Evolutionary conservation across 2,113 vertebrate genomes (phyloP).

Genomic region (Ciconia stormi): DNA sequence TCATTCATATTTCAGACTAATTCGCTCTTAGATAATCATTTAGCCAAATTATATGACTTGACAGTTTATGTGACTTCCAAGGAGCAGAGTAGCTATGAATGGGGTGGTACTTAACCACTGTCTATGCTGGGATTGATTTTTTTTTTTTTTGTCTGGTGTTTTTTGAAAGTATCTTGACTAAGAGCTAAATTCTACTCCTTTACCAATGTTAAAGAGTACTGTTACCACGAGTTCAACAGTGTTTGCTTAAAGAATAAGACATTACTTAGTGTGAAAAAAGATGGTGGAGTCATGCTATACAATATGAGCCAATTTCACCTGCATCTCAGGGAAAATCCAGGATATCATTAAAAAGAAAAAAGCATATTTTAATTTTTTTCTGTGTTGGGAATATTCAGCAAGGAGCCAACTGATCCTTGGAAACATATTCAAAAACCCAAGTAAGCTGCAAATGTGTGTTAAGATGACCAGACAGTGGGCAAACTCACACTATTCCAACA

Average conservation of each 20-base stretch:
- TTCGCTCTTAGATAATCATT: conserved; percentile 20
- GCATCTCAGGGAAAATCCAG: neutral
- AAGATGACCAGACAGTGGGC: neutral
- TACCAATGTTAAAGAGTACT: neutral
- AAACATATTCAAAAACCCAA: neutral
- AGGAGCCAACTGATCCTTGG: neutral
- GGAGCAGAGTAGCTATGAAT: neutral
- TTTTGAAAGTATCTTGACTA: neutral
- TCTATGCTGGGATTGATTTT: neutral
- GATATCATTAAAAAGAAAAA: neutral
- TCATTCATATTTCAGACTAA: neutral
- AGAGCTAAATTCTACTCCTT: neutral
- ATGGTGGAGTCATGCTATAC: neutral
- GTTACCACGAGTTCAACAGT: neutral
- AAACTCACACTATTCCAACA: neutral
- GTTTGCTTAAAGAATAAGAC: neutral
- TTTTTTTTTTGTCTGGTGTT: neutral
- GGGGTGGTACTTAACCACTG: neutral
- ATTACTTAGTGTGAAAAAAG: neutral
- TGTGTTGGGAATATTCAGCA: neutral
- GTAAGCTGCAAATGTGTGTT: neutral
- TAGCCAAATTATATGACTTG: conserved; percentile 17
- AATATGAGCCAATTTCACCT: neutral
- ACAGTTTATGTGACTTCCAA: neutral
- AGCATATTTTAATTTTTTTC: neutral